A percentile compares a stretch with the other conserved stretches of the same genome.
phyloP scores from a whole-genome alignment of 2,888 invertebrate species.

The Xestobium rufovillosum region DNA sequence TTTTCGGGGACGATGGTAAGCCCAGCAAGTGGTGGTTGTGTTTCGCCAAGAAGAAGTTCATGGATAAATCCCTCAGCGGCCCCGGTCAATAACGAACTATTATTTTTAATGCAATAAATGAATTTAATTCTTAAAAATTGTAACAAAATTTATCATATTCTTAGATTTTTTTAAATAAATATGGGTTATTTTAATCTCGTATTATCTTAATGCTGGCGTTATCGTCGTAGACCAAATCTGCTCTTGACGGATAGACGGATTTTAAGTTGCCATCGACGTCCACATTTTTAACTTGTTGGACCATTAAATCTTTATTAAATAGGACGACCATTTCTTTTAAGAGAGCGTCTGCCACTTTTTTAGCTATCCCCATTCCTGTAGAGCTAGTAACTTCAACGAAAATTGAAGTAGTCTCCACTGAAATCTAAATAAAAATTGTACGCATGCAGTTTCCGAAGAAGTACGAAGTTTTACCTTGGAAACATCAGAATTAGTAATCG shows the following conservation, averaged over 20 bases:
- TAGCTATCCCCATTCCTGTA: constrained; percentile 56
- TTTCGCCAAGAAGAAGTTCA: constrained; percentile 98
- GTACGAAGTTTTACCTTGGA: constrained; percentile 54
- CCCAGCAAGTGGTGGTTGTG: constrained; percentile 99
- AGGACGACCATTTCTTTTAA: constrained; percentile 56
- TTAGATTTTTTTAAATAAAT: no score
- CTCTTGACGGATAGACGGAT: constrained; percentile 71
- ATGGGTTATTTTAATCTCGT: constrained; percentile 15
- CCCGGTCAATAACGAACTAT: constrained; percentile 82
- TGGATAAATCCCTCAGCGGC: constrained; percentile 94
- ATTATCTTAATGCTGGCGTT: constrained; percentile 16
- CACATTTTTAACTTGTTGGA: constrained; percentile 65
- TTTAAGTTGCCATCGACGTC: constrained; percentile 61
- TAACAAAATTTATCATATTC: no score
- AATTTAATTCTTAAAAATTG: no score
- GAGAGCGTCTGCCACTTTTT: constrained; percentile 59
- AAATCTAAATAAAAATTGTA: constrained; percentile 50
- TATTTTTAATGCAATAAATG: no score
- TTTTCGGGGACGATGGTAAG: constrained; percentile 86
- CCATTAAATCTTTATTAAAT: constrained; percentile 37
- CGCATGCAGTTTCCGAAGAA: constrained; percentile 6
- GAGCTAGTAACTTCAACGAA: constrained; percentile 73
- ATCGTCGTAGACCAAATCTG: constrained; percentile 54
- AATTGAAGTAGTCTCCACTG: constrained; percentile 55
- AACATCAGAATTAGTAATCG: constrained; percentile 75